Percentiles rank a stretch among this genome's conserved stretches.
These are phyloP conservation scores for Phrynosoma blainvillii DNA, from an alignment of 2,113 vertebrate genomes.

Conservation along the genomic window DNA sequence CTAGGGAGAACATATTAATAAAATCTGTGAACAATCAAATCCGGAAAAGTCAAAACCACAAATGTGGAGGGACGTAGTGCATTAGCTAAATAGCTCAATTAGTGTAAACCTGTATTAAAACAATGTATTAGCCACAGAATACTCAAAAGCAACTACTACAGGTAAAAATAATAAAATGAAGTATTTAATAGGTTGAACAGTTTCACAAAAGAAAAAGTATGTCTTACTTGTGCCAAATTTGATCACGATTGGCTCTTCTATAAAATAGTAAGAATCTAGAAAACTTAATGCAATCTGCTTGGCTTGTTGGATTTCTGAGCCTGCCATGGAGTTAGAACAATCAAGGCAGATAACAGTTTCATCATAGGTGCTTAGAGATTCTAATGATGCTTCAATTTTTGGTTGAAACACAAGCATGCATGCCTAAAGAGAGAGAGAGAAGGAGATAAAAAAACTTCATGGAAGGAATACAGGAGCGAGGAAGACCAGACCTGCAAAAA, in stretches of 20 bases:
- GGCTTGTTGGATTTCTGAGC: slow-evolving; percentile 71
- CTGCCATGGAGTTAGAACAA: slow-evolving; percentile 85
- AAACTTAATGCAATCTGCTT: slow-evolving; percentile 76
- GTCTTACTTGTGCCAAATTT: slow-evolving; percentile 82
- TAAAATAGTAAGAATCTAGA: slow-evolving; percentile 63
- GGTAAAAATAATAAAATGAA: background rate
- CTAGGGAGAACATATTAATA: no score
- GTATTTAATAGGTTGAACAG: no score
- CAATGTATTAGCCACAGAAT: no score
- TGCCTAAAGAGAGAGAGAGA: slow-evolving; percentile 73
- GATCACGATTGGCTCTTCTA: slow-evolving; percentile 75
- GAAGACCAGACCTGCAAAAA: no score
- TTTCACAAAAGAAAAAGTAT: background rate
- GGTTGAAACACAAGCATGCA: slow-evolving; percentile 92
- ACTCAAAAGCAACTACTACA: background rate
- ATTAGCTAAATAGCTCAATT: background rate
- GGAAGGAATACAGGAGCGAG: no score
- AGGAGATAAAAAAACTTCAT: background rate
- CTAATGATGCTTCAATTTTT: slow-evolving; percentile 65
- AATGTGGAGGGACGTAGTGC: no score
- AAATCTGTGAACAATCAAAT: no score
- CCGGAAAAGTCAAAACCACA: no score
- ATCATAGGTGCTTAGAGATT: background rate
- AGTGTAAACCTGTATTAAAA: background rate
- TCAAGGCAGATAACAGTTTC: slow-evolving; percentile 83